These are phyloP conservation scores for Caenorhabditis virilis DNA, from an alignment of 2,888 invertebrate genomes.

Conservation along the genomic window DNA sequence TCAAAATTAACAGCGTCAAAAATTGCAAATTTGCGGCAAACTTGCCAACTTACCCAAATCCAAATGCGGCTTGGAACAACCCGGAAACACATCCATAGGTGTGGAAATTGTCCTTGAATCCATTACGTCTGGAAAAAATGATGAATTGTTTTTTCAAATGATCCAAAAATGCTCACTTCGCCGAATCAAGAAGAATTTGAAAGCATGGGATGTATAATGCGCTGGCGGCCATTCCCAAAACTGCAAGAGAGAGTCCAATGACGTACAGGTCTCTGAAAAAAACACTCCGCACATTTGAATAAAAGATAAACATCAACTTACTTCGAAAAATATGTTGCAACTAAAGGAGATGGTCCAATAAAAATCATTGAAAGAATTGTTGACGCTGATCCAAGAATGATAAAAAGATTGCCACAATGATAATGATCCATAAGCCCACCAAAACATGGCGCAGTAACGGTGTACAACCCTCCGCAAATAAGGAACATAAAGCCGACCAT, in stretches of 20 bases:
- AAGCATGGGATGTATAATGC: conserved; percentile 85
- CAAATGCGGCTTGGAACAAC: conserved; percentile 87
- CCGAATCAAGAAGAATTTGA: conserved; percentile 81
- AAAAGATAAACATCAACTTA: conserved; percentile 10
- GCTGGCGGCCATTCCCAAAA: conserved; percentile 83
- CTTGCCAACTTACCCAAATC: conserved; percentile 75
- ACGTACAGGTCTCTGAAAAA: conserved; percentile 68
- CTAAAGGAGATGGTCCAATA: conserved; percentile 67
- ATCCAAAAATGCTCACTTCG: conserved; percentile 74
- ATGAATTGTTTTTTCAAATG: background rate
- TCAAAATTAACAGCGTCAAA: conserved; percentile 1
- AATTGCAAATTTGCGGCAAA: background rate
- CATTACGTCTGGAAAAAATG: conserved; percentile 66
- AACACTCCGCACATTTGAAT: background rate
- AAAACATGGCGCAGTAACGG: conserved; percentile 63
- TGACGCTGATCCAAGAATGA: conserved; percentile 63
- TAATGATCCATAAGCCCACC: conserved; percentile 62
- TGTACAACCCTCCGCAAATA: conserved; percentile 66
- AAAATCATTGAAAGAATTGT: conserved; percentile 66
- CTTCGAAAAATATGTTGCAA: conserved; percentile 34
- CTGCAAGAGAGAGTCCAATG: conserved; percentile 75
- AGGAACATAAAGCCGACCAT: conserved; percentile 68
- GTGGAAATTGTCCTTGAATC: conserved; percentile 82
- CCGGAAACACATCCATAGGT: conserved; percentile 89
- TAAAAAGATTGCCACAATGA: conserved; percentile 54